Percentiles rank a stretch among this genome's conserved stretches.
Conservation (phyloP, 2,888 invertebrate genomes). For the Drosophila rubida region DNA sequence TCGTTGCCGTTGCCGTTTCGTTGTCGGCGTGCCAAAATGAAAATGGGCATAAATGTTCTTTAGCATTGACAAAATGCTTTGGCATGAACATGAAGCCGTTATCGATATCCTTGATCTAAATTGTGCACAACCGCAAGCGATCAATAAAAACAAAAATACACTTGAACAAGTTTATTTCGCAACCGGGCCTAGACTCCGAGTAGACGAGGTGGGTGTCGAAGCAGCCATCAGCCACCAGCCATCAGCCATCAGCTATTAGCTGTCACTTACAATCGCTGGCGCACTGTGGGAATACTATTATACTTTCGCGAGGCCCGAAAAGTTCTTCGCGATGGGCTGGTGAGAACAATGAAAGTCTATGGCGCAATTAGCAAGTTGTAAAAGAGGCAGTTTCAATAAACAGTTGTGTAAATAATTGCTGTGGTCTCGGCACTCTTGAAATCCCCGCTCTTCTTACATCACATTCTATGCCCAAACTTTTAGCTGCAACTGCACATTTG, state of each 20-base stretch:
- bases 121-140: slow-evolving; percentile 82
- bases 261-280: neutral
- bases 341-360: slow-evolving; percentile 32
- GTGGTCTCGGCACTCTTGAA: slow-evolving; percentile 25
- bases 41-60: slow-evolving; percentile 75
- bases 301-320: slow-evolving; percentile 2
- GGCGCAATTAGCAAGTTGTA: slow-evolving; percentile 72
- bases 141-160: slow-evolving; percentile 70
- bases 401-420: slow-evolving; percentile 66
- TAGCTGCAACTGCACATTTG: slow-evolving; percentile 66
- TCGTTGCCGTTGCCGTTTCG: slow-evolving; percentile 57
- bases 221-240: neutral
- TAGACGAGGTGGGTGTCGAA: neutral
- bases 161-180: slow-evolving; percentile 65
- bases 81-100: slow-evolving; percentile 73
- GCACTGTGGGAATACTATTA: neutral
- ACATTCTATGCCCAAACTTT: slow-evolving; percentile 22
- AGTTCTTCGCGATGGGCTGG: slow-evolving; percentile 35
- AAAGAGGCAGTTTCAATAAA: slow-evolving; percentile 73
- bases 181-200: slow-evolving; percentile 25
- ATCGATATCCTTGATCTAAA: slow-evolving; percentile 82
- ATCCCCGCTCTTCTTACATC: slow-evolving; percentile 24
- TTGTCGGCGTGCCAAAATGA: slow-evolving; percentile 60
- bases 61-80: slow-evolving; percentile 78
- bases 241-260: slow-evolving; percentile 1